A percentile compares a stretch with the other conserved stretches of the same genome.
Conservation (phyloP, 2,888 invertebrate genomes). For the Cylindroiulus punctatus region DNA sequence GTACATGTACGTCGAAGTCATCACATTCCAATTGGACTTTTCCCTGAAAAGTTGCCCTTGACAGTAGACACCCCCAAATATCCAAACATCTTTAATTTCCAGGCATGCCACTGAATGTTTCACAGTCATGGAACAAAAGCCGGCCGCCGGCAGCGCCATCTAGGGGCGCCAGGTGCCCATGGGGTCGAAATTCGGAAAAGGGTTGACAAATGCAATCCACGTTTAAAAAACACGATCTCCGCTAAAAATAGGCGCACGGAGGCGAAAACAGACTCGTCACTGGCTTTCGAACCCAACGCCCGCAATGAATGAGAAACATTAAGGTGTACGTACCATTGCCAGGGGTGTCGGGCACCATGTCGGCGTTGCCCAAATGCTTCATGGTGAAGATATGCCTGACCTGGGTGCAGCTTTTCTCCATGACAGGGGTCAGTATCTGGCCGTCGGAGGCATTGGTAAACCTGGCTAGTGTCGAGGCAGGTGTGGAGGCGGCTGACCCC, state of each 20-base stretch:
- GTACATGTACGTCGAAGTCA: too few species aligned
- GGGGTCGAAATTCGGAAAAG: too few species aligned
- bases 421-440: background rate
- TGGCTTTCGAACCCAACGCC: background rate
- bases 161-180: too few species aligned
- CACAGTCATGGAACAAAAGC: background rate
- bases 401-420: constrained; percentile 30
- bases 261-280: too few species aligned
- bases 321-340: constrained; percentile 36
- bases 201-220: too few species aligned
- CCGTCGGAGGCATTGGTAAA: background rate
- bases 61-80: too few species aligned
- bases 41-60: too few species aligned
- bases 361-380: constrained; percentile 20
- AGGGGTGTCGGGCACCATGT: constrained; percentile 16
- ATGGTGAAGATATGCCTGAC: constrained; percentile 40
- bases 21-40: background rate
- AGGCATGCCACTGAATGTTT: background rate
- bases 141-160: background rate
- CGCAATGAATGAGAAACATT: background rate
- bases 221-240: too few species aligned
- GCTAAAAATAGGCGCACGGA: background rate
- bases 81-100: background rate
- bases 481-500: constrained; percentile 1
- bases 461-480: background rate